These are phyloP conservation scores for Nipponacmea schrenckii DNA, from an alignment of 2,888 invertebrate species.

Conservation along the genomic window DNA sequence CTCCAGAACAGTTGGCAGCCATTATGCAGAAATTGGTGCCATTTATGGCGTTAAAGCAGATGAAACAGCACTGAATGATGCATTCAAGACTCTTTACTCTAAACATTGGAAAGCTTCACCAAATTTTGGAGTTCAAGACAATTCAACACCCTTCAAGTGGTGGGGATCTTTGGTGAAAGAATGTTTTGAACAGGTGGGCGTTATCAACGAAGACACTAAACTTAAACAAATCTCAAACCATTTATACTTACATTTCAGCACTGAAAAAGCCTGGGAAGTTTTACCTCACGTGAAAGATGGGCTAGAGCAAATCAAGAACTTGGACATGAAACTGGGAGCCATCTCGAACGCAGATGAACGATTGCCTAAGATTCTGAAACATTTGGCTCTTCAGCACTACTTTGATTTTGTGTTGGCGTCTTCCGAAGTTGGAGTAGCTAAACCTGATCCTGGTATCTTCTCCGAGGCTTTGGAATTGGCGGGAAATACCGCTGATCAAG, in stretches of 20 bases:
- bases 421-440: conserved; percentile 78
- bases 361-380: conserved; percentile 76
- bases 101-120: conserved; percentile 78
- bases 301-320: conserved; percentile 39
- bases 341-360: conserved; percentile 92
- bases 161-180: conserved; percentile 79
- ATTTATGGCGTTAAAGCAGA: conserved; percentile 74
- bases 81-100: conserved; percentile 77
- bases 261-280: conserved; percentile 79
- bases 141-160: conserved; percentile 82
- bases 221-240: conserved; percentile 56
- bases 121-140: conserved; percentile 80
- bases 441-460: conserved; percentile 82
- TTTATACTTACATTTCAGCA: conserved; percentile 74
- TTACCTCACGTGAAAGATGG: conserved; percentile 53
- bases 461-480: conserved; percentile 73
- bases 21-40: conserved; percentile 79
- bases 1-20: conserved; percentile 77
- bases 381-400: conserved; percentile 76
- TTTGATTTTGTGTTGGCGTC: conserved; percentile 86
- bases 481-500: conserved; percentile 72
- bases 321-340: conserved; percentile 74
- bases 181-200: conserved; percentile 73
- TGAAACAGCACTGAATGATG: conserved; percentile 73
- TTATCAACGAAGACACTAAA: conserved; percentile 26